Evolutionary conservation across 2,113 vertebrate species (phyloP), one percentile per base, ranked within the genome.

Genomic region (Psittacula cyanocephala): DNA sequence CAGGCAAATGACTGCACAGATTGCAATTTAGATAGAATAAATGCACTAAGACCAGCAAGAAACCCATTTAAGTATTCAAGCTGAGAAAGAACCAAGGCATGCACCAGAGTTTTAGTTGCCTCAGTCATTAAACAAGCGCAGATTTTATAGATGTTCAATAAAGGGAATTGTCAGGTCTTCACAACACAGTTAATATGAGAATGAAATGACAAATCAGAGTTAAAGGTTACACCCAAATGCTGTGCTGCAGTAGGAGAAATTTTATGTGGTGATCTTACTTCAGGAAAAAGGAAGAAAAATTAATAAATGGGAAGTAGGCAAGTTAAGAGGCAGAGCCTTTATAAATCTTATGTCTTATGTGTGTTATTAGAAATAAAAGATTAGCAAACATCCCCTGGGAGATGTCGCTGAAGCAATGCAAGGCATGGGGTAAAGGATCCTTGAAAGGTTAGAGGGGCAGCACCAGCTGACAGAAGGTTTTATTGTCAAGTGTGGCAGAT

Each of bases 111-210:
- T 93, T 96, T 91, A 83, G 59, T 77, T 88, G 46, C 46, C 33
- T 75, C 46, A 82, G 17, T 76, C 68, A 81, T 97, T 96, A 95
- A 44, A 50, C 44, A 92, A 79, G 47, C 43, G 88, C 39, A 86
- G 71, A 95, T 87, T 94, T 81, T 65, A 91, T 76, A 85, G 59
- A n/a, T 77, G 50, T 89, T 95, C 85, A 87, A 75, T 94, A 91
- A 88, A 77, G 50, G 85, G 35, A 93, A 95, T 74, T 6, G 35
- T 85, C 39, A 70, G 33, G 47, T 91, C 76, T 94, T 94, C 83
- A 46, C 62, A 91, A 75, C 46, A 60, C 18, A 78, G 49, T 92
- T 91, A 85, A 81, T 87, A 80, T 18, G 50, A 57, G 41, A 91
- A 86, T 85, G 52, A 91, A 95, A 91, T 50, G 80, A 85, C 80